phyloP scores from a whole-genome alignment of 2,797 vertebrate species.

The Sarcophilus harrisii region DNA sequence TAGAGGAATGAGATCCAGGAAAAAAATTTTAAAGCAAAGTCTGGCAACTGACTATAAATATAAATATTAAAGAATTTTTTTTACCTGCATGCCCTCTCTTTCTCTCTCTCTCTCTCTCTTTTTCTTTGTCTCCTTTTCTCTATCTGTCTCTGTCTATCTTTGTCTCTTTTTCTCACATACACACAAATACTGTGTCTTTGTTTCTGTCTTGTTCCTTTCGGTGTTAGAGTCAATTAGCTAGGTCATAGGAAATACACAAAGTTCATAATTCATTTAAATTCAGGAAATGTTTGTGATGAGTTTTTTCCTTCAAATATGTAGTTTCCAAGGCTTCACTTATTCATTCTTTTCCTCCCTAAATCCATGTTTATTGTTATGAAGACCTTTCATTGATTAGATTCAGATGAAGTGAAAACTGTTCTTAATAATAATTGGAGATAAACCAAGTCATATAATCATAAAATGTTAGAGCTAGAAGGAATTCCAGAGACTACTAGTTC shows the following conservation, averaged over 20 bases:
- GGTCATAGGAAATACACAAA: slow-evolving; percentile 25
- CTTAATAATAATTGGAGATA: neutral
- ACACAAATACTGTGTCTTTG: neutral
- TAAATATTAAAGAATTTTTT: slow-evolving; percentile 11
- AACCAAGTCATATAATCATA: neutral
- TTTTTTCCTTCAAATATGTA: neutral
- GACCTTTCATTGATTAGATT: neutral
- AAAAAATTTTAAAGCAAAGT: slow-evolving; percentile 12
- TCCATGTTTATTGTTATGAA: neutral
- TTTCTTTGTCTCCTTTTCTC: no score
- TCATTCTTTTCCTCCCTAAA: neutral
- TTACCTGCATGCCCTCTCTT: neutral
- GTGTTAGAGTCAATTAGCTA: neutral
- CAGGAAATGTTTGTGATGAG: neutral
- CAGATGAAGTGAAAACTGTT: neutral
- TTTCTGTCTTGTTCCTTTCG: neutral
- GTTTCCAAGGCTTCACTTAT: neutral
- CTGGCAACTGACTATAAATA: slow-evolving; percentile 40
- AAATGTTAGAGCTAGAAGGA: neutral
- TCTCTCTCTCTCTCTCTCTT: no score
- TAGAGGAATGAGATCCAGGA: neutral
- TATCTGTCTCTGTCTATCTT: no score
- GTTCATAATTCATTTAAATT: slow-evolving; percentile 32
- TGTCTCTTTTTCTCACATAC: no score
- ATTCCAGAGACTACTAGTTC: neutral